Evolutionary conservation across 1,140 invertebrate species (phyloP).

Genomic region (Thrips palmi): DNA sequence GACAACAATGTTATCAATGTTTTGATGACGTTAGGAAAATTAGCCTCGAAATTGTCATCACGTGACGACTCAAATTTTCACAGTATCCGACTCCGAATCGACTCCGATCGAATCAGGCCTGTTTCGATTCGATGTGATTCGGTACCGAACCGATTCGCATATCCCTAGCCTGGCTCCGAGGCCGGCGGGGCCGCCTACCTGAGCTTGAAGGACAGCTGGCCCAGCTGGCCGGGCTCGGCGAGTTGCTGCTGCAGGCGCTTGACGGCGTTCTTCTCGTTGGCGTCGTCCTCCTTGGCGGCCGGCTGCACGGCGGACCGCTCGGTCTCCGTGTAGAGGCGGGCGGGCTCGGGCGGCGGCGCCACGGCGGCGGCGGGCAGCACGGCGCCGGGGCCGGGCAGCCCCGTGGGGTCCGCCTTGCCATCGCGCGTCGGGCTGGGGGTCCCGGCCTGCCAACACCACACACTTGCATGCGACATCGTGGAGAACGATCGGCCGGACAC

Average conservation of each 20-base stretch:
- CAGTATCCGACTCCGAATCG: constrained; percentile 10
- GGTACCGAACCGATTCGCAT: too few species aligned
- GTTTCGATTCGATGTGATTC: too few species aligned
- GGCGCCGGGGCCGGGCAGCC: constrained; percentile 23
- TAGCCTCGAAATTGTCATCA: too few species aligned
- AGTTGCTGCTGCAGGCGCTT: constrained; percentile 13
- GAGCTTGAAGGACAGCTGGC: constrained; percentile 70
- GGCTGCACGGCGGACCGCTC: constrained; percentile 27
- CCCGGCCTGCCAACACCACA: too few species aligned
- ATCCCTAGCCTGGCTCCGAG: not conserved
- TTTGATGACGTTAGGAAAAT: not conserved
- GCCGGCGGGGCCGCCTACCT: constrained; percentile 27
- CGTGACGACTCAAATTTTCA: too few species aligned
- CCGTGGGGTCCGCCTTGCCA: constrained; percentile 22
- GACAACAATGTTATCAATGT: constrained; percentile 1
- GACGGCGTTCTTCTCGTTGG: constrained; percentile 36
- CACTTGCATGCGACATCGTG: too few species aligned
- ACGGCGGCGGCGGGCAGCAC: constrained; percentile 23
- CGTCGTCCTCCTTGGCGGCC: constrained; percentile 31
- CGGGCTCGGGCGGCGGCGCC: constrained; percentile 21
- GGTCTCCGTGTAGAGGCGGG: constrained; percentile 20
- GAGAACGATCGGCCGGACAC: too few species aligned
- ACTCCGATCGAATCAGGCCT: too few species aligned
- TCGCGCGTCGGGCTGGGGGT: too few species aligned
- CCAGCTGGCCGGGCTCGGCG: constrained; percentile 36